Conservation (phyloP, 2,113 vertebrate genomes). For the Atrichornis clamosus region DNA sequence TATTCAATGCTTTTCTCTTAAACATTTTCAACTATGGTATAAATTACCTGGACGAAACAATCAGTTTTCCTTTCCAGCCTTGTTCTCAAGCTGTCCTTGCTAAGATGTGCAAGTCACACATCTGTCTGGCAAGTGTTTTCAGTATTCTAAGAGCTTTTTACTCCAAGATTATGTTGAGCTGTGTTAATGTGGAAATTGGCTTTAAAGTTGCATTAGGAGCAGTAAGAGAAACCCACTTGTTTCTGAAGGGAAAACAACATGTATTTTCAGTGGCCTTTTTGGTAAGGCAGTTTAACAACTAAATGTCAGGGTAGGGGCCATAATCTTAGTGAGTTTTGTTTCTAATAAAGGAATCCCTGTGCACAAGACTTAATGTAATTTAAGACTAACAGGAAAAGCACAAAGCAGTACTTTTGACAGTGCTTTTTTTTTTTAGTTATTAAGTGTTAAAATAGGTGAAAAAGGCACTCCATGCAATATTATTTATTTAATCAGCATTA, state of each 20-base stretch:
- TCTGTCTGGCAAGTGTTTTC: slow-evolving; percentile 53
- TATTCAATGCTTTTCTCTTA: background rate
- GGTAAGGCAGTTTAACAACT: background rate
- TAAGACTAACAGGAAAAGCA: background rate
- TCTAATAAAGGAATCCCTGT: background rate
- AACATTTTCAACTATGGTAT: background rate
- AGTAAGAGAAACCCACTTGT: background rate
- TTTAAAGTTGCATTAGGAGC: background rate
- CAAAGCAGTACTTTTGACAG: background rate
- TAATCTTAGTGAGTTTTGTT: background rate
- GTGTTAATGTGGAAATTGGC: background rate
- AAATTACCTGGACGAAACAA: background rate
- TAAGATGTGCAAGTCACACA: background rate
- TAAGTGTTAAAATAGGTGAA: background rate
- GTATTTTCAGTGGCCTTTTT: background rate
- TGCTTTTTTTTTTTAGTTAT: background rate
- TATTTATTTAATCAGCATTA: background rate
- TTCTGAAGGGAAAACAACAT: background rate
- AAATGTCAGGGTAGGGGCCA: background rate
- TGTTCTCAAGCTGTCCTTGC: slow-evolving; percentile 6
- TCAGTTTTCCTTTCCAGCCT: background rate
- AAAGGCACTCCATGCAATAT: background rate
- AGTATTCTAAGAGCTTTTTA: background rate
- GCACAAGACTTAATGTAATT: background rate
- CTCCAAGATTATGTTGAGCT: background rate